phyloP scores from a whole-genome alignment of 2,113 vertebrate species.

The Phylloscopus whistleri region DNA sequence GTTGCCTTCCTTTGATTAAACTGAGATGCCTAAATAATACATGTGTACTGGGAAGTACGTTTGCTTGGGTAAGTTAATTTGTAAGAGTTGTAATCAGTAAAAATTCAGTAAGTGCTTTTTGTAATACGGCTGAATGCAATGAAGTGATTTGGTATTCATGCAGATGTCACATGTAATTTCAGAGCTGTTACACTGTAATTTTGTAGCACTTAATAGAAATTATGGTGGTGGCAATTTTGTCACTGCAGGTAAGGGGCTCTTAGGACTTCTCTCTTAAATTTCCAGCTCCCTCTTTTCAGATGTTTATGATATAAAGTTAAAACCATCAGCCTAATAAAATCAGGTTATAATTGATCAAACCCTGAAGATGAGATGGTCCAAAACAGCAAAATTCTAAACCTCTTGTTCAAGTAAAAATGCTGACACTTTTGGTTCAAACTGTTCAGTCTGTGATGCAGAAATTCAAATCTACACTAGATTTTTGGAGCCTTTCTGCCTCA shows the following conservation, averaged over 20 bases:
- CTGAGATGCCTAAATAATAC: slow-evolving; percentile 60
- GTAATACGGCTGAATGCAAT: slow-evolving; percentile 60
- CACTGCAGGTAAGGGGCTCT: slow-evolving; percentile 59
- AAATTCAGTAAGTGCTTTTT: slow-evolving; percentile 72
- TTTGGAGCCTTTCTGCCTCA: not conserved
- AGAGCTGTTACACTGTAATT: slow-evolving; percentile 69
- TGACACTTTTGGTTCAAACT: not conserved
- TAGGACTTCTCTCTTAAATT: slow-evolving; percentile 46
- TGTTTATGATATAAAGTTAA: slow-evolving; percentile 48
- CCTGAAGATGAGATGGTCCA: not conserved
- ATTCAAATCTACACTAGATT: not conserved
- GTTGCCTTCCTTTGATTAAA: slow-evolving; percentile 32
- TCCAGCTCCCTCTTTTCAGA: slow-evolving; percentile 33
- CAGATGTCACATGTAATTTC: slow-evolving; percentile 72
- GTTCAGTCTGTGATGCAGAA: not conserved
- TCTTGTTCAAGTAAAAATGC: not conserved
- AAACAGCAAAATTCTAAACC: not conserved
- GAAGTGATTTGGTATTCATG: slow-evolving; percentile 71
- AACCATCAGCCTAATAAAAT: not conserved
- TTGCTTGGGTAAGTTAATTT: slow-evolving; percentile 63
- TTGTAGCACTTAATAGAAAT: slow-evolving; percentile 72
- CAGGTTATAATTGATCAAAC: not conserved
- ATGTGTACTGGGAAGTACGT: slow-evolving; percentile 15
- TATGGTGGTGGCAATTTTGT: slow-evolving; percentile 61
- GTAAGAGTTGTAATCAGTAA: slow-evolving; percentile 68